phyloP scores from a whole-genome alignment of 2,113 vertebrate genomes.

The Saiga tatarica region DNA sequence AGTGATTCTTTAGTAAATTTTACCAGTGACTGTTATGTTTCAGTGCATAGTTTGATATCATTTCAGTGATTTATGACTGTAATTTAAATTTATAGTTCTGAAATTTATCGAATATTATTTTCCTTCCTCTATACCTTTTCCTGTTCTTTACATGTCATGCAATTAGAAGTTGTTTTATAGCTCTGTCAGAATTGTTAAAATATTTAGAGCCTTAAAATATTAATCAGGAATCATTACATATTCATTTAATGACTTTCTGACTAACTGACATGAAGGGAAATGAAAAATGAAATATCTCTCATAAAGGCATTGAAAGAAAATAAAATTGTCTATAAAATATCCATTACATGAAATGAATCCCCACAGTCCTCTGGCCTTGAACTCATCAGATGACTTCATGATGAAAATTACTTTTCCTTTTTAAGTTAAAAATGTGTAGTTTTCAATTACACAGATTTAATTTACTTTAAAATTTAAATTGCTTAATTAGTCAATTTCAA shows the following conservation, averaged over 20 bases:
- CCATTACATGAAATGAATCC: constrained; percentile 42
- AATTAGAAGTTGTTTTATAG: constrained; percentile 70
- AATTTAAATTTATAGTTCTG: constrained; percentile 17
- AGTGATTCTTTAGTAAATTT: background rate
- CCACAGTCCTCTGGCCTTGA: background rate
- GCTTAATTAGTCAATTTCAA: constrained; percentile 21
- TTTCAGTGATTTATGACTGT: background rate
- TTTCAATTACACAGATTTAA: constrained; percentile 37
- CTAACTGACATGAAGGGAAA: constrained; percentile 36
- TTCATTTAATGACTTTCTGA: constrained; percentile 53
- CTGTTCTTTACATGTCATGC: constrained; percentile 27
- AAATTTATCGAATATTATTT: constrained; percentile 19
- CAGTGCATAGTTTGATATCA: background rate
- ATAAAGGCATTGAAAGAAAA: constrained; percentile 61
- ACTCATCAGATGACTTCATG: background rate
- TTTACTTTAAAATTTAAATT: constrained; percentile 41
- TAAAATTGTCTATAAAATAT: constrained; percentile 65
- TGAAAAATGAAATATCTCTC: constrained; percentile 62
- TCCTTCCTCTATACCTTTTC: constrained; percentile 11
- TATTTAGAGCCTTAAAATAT: constrained; percentile 71
- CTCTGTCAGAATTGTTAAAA: constrained; percentile 65
- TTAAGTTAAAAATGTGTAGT: constrained; percentile 6
- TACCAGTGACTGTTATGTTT: background rate
- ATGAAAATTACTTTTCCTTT: background rate
- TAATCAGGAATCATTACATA: constrained; percentile 59